Conservation (phyloP, 2,113 vertebrate genomes). For the Mustelus asterias region DNA sequence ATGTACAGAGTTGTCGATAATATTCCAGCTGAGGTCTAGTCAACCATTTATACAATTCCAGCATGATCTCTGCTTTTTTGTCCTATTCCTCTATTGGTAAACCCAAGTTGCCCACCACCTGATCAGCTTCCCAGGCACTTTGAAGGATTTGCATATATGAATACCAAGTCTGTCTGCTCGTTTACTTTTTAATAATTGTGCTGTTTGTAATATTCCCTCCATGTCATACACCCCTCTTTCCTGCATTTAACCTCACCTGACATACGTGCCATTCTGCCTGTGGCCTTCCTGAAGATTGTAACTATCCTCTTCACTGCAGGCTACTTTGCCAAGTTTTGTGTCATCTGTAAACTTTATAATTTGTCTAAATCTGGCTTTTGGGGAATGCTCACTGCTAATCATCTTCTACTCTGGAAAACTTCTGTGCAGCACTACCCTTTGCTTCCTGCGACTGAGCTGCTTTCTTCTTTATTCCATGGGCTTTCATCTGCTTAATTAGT, state of each 20-base stretch:
- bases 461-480: not conserved
- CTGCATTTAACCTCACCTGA: not conserved
- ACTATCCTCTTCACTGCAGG: not conserved
- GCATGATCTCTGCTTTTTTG: not conserved
- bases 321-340: not conserved
- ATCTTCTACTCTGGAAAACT: not conserved
- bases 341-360: not conserved
- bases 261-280: not conserved
- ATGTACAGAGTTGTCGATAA: not conserved
- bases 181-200: not conserved
- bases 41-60: not conserved
- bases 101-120: not conserved
- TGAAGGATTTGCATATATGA: not conserved
- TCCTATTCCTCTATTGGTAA: not conserved
- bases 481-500: not conserved
- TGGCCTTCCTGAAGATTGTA: not conserved
- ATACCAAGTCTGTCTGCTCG: not conserved
- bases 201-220: not conserved
- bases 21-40: not conserved
- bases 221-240: not conserved
- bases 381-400: not conserved
- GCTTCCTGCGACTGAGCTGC: not conserved
- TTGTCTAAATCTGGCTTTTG: not conserved
- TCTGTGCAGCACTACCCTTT: not conserved
- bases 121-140: too few relatives aligned